Evolutionary conservation across 2,113 vertebrate genomes (phyloP).

Genomic region (Diphyllodes magnificus): DNA sequence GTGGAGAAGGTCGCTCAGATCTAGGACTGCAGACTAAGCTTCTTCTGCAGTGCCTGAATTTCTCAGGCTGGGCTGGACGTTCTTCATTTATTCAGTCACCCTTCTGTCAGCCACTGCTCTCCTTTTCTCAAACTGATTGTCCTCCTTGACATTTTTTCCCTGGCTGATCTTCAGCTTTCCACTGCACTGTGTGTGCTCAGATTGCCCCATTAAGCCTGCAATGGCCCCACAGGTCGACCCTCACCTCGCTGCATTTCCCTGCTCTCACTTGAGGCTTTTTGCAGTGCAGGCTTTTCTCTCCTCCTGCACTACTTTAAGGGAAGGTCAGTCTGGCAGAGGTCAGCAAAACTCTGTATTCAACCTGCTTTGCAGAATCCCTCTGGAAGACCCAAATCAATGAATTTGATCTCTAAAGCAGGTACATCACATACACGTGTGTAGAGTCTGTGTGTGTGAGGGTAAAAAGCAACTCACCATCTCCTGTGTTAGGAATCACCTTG

Average conservation of each 20-base stretch:
- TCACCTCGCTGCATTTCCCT: neutral
- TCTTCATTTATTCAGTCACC: neutral
- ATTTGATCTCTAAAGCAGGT: neutral
- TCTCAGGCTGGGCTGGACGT: neutral
- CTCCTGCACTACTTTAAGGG: neutral
- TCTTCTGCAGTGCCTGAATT: neutral
- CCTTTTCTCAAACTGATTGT: neutral
- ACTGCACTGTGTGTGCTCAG: neutral
- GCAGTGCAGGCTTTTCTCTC: neutral
- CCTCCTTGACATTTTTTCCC: neutral
- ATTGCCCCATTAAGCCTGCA: neutral
- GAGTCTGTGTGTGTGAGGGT: neutral
- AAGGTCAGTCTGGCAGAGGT: neutral
- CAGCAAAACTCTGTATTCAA: neutral
- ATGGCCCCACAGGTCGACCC: neutral
- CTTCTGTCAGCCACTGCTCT: neutral
- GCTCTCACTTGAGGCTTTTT: neutral
- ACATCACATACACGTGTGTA: neutral
- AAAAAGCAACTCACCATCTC: conserved; percentile 16
- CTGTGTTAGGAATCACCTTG: neutral
- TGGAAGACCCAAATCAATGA: neutral
- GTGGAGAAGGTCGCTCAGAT: neutral
- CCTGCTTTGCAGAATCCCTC: neutral
- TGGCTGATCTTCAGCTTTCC: neutral
- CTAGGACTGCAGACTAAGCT: neutral